Evolutionary conservation across 2,113 vertebrate species (phyloP).

Genomic region (Uropsilus gracilis): DNA sequence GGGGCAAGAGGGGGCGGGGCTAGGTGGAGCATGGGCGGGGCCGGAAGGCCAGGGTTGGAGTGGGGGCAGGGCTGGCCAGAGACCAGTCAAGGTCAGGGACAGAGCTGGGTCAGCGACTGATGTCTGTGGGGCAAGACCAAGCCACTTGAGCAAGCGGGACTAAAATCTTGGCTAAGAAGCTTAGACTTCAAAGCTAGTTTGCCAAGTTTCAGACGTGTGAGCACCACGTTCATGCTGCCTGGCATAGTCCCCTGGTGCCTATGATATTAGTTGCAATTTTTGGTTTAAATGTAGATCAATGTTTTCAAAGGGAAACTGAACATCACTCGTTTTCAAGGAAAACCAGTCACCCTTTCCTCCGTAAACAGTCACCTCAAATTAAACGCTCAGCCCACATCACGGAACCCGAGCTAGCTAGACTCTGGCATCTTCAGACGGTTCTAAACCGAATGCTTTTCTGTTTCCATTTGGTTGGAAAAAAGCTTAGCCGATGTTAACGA

Average conservation of each 20-base stretch:
- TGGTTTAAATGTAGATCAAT: not conserved
- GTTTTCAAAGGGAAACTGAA: not conserved
- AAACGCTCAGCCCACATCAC: not conserved
- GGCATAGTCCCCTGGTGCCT: not conserved
- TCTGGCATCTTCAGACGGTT: not conserved
- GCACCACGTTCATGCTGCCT: not conserved
- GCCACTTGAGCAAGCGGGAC: too few species aligned
- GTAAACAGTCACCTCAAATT: not conserved
- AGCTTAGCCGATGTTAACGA: not conserved
- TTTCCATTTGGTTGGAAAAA: not conserved
- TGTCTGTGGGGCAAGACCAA: not conserved
- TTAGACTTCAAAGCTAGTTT: not conserved
- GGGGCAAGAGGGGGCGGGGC: not conserved
- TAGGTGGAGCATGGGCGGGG: not conserved
- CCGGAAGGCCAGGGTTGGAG: accelerated
- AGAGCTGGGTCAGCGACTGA: not conserved
- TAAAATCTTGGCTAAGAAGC: not conserved
- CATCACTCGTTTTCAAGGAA: not conserved
- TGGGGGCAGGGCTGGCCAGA: not conserved
- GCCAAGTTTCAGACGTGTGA: not conserved
- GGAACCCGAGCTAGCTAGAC: not conserved
- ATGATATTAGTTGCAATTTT: not conserved
- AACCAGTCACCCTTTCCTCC: not conserved
- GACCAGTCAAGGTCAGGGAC: not conserved
- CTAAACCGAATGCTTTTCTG: not conserved